Evolutionary conservation across 1,140 invertebrate species (phyloP).

Genomic region (Odontomachus brunneus): DNA sequence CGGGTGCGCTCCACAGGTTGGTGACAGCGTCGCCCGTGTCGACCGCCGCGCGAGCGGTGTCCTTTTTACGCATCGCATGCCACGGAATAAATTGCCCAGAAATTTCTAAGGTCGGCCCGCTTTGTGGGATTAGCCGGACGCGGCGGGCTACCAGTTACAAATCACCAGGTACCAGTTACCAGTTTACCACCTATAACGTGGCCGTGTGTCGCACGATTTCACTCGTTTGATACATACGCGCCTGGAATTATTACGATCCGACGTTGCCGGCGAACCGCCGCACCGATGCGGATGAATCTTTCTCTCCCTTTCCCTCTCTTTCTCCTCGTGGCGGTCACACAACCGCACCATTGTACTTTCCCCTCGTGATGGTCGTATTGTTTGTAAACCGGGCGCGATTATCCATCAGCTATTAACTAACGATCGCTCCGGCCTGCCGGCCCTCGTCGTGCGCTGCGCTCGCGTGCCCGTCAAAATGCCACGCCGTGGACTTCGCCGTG

Average conservation of each 20-base stretch:
- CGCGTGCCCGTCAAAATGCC: conserved; percentile 29
- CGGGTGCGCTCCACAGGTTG: background rate
- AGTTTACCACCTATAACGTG: conserved; percentile 74
- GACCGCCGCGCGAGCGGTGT: conserved; percentile 25
- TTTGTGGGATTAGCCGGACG: conserved; percentile 78
- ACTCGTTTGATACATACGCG: background rate
- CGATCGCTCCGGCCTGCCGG: conserved; percentile 37
- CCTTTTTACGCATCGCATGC: conserved; percentile 70
- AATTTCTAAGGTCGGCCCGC: conserved; percentile 77
- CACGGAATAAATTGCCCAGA: conserved; percentile 79
- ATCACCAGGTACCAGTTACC: conserved; percentile 79
- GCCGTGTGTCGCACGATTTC: conserved; percentile 4
- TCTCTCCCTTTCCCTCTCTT: too few relatives aligned
- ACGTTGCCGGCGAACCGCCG: conserved; percentile 26
- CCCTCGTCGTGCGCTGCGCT: conserved; percentile 29
- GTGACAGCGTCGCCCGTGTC: conserved; percentile 50
- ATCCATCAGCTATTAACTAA: conserved; percentile 61
- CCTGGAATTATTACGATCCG: conserved; percentile 64
- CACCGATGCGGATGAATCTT: conserved; percentile 31
- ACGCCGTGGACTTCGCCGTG: background rate
- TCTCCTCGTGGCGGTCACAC: background rate
- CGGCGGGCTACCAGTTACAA: conserved; percentile 77
- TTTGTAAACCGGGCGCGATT: conserved; percentile 69
- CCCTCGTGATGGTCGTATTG: conserved; percentile 48
- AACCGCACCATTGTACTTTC: conserved; percentile 51